Evolutionary conservation across 2,797 vertebrate species (phyloP).

Genomic region (Periophthalmus magnuspinnatus): DNA sequence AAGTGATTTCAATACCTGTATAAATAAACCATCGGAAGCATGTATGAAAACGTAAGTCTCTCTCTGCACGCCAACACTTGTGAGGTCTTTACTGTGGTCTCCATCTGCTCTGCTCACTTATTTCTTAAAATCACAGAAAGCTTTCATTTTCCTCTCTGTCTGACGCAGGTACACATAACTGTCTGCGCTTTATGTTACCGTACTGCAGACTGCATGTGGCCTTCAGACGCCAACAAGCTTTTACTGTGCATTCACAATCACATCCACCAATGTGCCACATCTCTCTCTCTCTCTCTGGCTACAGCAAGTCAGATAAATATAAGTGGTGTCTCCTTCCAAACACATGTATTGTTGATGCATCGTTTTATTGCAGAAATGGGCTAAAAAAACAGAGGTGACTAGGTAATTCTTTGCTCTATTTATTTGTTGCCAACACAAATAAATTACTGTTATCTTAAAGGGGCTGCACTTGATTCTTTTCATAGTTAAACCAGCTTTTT

Average conservation of each 20-base stretch:
- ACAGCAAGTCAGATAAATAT: neutral
- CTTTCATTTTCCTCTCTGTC: conserved; percentile 12
- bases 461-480: too few species aligned
- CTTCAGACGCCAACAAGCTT: conserved; percentile 21
- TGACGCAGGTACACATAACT: neutral
- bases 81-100: conserved; percentile 11
- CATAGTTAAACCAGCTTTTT: too few species aligned
- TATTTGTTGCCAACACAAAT: too few species aligned
- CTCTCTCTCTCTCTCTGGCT: neutral
- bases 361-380: neutral
- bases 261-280: conserved; percentile 11
- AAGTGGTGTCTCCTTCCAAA: neutral
- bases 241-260: conserved; percentile 27
- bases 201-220: conserved; percentile 14
- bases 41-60: neutral
- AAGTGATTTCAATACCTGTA: neutral
- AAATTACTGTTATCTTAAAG: too few species aligned
- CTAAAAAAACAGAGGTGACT: neutral
- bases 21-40: neutral
- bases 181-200: conserved; percentile 7
- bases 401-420: neutral
- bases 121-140: conserved; percentile 19
- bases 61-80: neutral
- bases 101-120: conserved; percentile 15
- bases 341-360: neutral